Percentiles rank a stretch among this genome's conserved stretches.
Conservation (phyloP, 2,888 invertebrate genomes). For the Diabrotica balteata region DNA sequence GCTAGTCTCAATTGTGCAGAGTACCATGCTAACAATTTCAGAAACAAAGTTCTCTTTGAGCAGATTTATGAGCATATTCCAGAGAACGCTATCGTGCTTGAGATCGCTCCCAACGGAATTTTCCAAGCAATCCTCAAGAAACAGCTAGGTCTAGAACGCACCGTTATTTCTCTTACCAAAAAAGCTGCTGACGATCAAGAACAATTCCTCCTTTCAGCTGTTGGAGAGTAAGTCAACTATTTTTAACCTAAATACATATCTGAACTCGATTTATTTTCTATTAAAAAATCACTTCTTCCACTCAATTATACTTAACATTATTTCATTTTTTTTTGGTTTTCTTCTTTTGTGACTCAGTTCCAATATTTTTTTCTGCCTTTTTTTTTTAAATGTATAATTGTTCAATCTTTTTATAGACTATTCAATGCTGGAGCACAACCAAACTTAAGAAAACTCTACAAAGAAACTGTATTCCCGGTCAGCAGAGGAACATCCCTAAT, state of each 20-base stretch:
- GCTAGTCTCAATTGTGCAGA: conserved; percentile 75
- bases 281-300: too few species aligned
- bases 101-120: conserved; percentile 85
- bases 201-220: conserved; percentile 54
- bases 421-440: conserved; percentile 79
- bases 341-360: too few species aligned
- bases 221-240: conserved; percentile 39
- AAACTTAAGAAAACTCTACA: conserved; percentile 76
- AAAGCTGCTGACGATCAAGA: conserved; percentile 70
- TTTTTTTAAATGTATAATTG: too few species aligned
- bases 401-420: conserved; percentile 67
- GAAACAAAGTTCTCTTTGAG: conserved; percentile 73
- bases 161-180: conserved; percentile 75
- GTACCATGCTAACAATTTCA: conserved; percentile 86
- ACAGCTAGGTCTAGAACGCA: conserved; percentile 69
- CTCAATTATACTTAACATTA: too few species aligned
- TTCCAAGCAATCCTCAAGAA: conserved; percentile 81
- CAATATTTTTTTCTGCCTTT: too few species aligned
- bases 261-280: too few species aligned
- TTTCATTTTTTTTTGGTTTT: too few species aligned
- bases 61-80: conserved; percentile 80
- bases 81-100: conserved; percentile 78
- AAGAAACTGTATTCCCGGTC: conserved; percentile 76
- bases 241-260: too few species aligned
- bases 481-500: conserved; percentile 84